Evolutionary conservation across 1,140 invertebrate genomes (phyloP).

Genomic region (Acromyrmex echinatior): DNA sequence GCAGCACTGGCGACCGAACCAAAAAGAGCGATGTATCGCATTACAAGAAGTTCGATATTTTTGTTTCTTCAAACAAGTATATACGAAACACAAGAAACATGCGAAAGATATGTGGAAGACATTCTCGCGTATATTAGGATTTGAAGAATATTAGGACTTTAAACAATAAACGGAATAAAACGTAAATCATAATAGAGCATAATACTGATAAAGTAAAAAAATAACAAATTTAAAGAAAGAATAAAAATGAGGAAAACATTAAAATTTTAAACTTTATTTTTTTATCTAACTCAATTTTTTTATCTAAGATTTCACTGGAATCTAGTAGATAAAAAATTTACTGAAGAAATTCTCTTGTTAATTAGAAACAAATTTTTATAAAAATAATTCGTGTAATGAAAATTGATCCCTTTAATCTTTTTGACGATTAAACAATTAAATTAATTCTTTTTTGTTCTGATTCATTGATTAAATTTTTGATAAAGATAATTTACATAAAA

Average conservation of each 20-base stretch:
- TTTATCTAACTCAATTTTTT: not conserved
- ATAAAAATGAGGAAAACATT: not conserved
- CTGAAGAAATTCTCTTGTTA: not conserved
- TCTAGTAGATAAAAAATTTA: not conserved
- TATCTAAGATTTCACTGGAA: not conserved
- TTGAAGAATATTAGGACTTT: not conserved
- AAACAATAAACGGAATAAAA: not conserved
- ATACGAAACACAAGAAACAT: not conserved
- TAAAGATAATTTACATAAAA: not conserved
- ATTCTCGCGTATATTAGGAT: not conserved
- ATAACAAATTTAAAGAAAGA: not conserved
- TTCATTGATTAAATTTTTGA: not conserved
- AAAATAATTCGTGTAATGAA: not conserved
- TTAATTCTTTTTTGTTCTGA: not conserved
- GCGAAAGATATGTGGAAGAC: not conserved
- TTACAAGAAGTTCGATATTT: slow-evolving; percentile 44
- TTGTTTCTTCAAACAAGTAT: not conserved
- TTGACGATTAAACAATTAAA: not conserved
- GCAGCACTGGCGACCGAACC: slow-evolving; percentile 18
- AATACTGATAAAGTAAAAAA: not conserved
- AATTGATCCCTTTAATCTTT: not conserved
- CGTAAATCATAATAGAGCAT: not conserved
- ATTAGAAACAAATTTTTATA: not conserved
- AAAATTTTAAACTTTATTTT: not conserved
- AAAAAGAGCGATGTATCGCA: slow-evolving; percentile 57